Evolutionary conservation across 1,140 invertebrate species (phyloP), one percentile per base, ranked within the genome.

Genomic region (Cydia fagiglandana): DNA sequence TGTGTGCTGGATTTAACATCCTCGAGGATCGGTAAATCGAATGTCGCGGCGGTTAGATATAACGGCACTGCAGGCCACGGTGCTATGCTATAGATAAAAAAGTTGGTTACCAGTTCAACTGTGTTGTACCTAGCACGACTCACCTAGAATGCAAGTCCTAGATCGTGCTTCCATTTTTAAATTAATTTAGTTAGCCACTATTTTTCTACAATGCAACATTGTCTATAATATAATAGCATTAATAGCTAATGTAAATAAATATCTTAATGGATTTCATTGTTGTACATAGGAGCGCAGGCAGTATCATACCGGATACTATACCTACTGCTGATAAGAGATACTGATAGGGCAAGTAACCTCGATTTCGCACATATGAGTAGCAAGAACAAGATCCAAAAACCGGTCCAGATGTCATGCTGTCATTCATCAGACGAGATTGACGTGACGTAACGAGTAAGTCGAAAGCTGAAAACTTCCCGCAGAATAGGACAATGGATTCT

Each of bases 371-470:
- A 41, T 41, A 41, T 38, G 6, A 47, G 45, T 41, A 70, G 38
- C 15, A 70, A 38, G 34, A 70, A 70, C 66, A 70, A 41, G 66
- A 70, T 70, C 73, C 64, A 70, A 78, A 68, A 80, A 76, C 78
- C 76, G 68, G 79, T 82, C 80, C 76, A 77, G 78, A 64, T 75
- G 61, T 77, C 73, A 79, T 80, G 78, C 75, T 78, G 76, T 78
- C 79, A 81, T 73, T 76, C 68, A 80, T 66, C 64, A 73, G 70
- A 74, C 78, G 76, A 76, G 78, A 78, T 68, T 80, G 79, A 78
- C 76, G 81, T 78, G 79, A 82, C 77, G 30, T 68, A 68, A 68
- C 53, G 34, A 61, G 64, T 77, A 78, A 76, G 75, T 75, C 50
- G 56, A 74, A 30, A 61, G 45, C 12, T 34, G 64, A 45, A 64